A percentile compares a stretch with the other conserved stretches of the same genome.
These are phyloP conservation scores for Conus canariensis DNA, from an alignment of 2,888 invertebrate genomes.

Conservation along the genomic window DNA sequence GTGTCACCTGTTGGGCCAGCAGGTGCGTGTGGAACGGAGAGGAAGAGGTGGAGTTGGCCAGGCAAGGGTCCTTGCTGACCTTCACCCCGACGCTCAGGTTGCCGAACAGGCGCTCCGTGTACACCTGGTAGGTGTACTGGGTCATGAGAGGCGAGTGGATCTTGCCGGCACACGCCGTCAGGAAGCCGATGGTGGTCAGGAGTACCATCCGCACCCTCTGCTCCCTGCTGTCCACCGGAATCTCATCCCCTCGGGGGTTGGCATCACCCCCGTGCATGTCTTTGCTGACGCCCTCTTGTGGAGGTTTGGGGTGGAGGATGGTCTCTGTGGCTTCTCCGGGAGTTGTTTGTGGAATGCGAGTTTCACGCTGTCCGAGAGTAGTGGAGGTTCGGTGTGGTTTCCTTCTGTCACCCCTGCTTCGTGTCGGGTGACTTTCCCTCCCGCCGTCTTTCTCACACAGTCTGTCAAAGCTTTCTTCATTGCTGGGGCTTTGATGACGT, in stretches of 20 bases:
- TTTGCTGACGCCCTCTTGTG: background rate
- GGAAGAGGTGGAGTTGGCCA: slow-evolving; percentile 6
- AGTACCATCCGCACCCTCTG: slow-evolving; percentile 10
- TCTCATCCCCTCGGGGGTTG: background rate
- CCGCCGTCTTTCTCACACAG: background rate
- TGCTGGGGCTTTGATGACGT: background rate
- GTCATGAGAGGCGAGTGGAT: slow-evolving; percentile 29
- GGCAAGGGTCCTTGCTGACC: slow-evolving; percentile 43
- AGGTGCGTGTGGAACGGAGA: background rate
- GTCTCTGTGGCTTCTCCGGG: no score
- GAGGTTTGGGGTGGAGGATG: background rate
- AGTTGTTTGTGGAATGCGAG: background rate
- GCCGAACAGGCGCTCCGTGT: slow-evolving; percentile 34
- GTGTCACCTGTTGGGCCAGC: background rate
- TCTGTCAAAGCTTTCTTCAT: background rate
- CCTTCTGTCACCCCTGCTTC: background rate
- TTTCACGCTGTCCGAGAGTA: no score
- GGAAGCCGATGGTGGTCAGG: slow-evolving; percentile 30
- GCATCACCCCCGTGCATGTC: background rate
- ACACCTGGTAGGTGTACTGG: slow-evolving; percentile 44
- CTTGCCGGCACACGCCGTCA: slow-evolving; percentile 15
- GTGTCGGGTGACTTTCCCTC: background rate
- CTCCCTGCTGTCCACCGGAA: background rate
- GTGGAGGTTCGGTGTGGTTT: background rate
- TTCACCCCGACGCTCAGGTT: slow-evolving; percentile 26